Conservation (phyloP, 53 echinoderm and acorn worm genomes). For the Crossaster papposus region DNA sequence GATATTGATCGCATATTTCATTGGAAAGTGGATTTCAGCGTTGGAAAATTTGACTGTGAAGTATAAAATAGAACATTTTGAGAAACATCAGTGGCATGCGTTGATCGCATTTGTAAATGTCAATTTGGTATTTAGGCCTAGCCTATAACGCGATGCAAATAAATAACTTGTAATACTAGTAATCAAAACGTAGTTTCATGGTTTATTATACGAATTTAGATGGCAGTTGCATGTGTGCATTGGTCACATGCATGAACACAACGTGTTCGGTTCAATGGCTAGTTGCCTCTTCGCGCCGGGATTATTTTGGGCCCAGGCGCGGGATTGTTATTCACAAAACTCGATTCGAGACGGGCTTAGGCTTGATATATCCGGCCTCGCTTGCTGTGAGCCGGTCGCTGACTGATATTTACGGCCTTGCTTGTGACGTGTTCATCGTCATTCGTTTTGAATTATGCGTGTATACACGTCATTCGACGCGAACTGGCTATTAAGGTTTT, state of each 20-base stretch:
- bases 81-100: neutral
- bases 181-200: neutral
- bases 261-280: neutral
- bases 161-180: neutral
- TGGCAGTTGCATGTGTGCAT: neutral
- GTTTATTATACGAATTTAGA: neutral
- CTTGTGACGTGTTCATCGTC: too few species aligned
- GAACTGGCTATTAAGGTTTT: too few species aligned
- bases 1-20: neutral
- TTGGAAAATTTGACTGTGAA: neutral
- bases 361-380: too few species aligned
- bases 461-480: too few species aligned
- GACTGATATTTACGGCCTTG: too few species aligned
- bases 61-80: neutral
- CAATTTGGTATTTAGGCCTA: neutral
- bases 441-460: too few species aligned
- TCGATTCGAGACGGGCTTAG: too few species aligned
- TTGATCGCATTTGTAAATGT: constrained; percentile 11
- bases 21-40: neutral
- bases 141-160: neutral
- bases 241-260: neutral
- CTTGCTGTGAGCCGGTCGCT: too few species aligned
- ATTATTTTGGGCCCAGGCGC: too few species aligned
- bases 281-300: too few species aligned
- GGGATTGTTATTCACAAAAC: too few species aligned